Conservation (phyloP, 2,888 invertebrate species). For the Corythucha ciliata region DNA sequence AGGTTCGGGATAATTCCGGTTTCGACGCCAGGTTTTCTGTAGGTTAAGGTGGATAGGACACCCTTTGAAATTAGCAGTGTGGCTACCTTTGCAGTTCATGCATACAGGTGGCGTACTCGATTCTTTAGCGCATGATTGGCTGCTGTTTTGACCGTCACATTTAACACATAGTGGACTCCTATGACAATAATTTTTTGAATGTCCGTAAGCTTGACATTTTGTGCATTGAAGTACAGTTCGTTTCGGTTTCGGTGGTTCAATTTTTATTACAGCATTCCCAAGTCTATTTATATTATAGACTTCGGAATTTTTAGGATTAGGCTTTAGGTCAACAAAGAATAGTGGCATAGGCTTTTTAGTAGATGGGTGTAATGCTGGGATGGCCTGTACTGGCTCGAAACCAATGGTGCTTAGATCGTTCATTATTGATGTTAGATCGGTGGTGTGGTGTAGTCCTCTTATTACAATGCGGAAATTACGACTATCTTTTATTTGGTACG, state of each 20-base stretch:
- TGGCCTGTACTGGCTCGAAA: conserved; percentile 2
- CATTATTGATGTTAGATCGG: neutral
- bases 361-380: conserved; percentile 4
- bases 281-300: conserved; percentile 12
- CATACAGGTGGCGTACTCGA: neutral
- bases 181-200: conserved; percentile 2
- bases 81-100: conserved; percentile 11
- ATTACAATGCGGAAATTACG: conserved; percentile 1
- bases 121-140: neutral
- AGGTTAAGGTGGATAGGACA: neutral
- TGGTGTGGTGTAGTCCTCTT: conserved; percentile 7
- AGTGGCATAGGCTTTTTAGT: conserved; percentile 17
- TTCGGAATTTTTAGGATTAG: conserved; percentile 17
- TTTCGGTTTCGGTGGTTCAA: conserved; percentile 17
- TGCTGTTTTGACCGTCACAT: neutral
- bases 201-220: conserved; percentile 7
- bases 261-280: conserved; percentile 4
- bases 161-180: neutral
- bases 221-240: conserved; percentile 1
- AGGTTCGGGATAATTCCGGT: neutral
- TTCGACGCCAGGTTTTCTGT: neutral
- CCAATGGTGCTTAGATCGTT: conserved; percentile 6
- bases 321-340: conserved; percentile 17
- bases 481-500: conserved; percentile 9
- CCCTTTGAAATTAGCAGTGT: conserved; percentile 14